These are phyloP conservation scores for Hemicrepidius hirtus DNA, from an alignment of 2,888 invertebrate species.

Conservation along the genomic window DNA sequence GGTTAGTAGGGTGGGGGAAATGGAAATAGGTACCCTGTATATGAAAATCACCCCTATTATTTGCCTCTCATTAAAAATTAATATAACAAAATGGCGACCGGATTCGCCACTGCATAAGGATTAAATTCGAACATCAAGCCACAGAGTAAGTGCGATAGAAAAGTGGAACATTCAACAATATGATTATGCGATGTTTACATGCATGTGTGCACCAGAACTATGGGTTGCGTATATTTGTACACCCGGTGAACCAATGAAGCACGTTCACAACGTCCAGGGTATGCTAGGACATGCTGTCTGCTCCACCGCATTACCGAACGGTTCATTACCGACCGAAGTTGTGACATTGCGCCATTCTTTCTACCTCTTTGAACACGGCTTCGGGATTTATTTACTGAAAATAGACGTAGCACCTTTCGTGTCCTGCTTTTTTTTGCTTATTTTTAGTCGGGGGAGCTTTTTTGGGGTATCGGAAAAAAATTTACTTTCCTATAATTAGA, in stretches of 20 bases:
- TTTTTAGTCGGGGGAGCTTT: conserved; percentile 22
- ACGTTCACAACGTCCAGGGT: conserved; percentile 30
- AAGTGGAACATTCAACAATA: conserved; percentile 47
- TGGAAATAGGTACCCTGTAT: background rate
- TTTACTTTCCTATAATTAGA: conserved; percentile 9
- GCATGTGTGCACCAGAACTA: conserved; percentile 53
- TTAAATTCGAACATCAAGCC: conserved; percentile 32
- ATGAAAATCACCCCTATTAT: conserved; percentile 10
- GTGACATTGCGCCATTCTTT: conserved; percentile 47
- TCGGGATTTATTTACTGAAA: conserved; percentile 25
- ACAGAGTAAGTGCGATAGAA: conserved; percentile 40
- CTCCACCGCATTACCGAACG: conserved; percentile 43
- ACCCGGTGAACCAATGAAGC: conserved; percentile 46
- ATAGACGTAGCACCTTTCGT: conserved; percentile 26
- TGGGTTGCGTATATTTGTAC: conserved; percentile 41
- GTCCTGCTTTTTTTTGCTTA: conserved; percentile 26
- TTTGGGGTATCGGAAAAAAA: conserved; percentile 8
- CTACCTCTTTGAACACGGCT: conserved; percentile 47
- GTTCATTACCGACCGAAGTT: conserved; percentile 46
- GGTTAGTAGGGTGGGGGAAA: background rate
- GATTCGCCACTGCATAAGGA: conserved; percentile 25
- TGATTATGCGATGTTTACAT: conserved; percentile 51
- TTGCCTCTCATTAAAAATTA: conserved; percentile 26
- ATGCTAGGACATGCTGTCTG: conserved; percentile 45
- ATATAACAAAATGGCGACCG: conserved; percentile 29